phyloP scores from a whole-genome alignment of 1,140 invertebrate genomes.

The Reticulitermes speratus region DNA sequence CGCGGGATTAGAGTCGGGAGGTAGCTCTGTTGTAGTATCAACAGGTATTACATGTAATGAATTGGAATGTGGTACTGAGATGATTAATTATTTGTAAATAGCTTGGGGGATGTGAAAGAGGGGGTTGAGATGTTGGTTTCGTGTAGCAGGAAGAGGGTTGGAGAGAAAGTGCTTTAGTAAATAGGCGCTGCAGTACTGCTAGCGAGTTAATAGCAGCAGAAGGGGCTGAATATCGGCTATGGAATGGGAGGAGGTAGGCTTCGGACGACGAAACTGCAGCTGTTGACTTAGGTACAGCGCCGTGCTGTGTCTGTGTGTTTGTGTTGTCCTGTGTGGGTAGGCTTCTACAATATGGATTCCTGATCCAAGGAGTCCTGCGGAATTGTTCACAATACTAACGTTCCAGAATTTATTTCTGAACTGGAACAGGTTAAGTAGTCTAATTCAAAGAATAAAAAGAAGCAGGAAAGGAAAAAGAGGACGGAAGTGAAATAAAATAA shows the following conservation, averaged over 20 bases:
- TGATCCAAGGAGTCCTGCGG: too few species aligned
- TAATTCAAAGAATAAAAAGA: too few species aligned
- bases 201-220: too few species aligned
- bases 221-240: neutral
- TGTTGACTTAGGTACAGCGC: neutral
- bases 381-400: too few species aligned
- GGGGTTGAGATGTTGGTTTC: neutral
- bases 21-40: neutral
- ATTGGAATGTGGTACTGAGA: neutral
- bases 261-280: neutral
- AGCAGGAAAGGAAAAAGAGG: too few species aligned
- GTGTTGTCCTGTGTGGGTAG: too few species aligned
- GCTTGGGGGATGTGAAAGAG: neutral
- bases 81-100: conserved; percentile 16
- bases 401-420: too few species aligned
- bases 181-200: neutral
- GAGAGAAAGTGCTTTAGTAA: conserved; percentile 1
- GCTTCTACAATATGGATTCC: too few species aligned
- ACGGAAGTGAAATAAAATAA: too few species aligned
- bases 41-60: neutral
- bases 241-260: neutral
- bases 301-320: too few species aligned
- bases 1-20: neutral
- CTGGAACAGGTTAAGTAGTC: too few species aligned
- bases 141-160: neutral